Evolutionary conservation across 2,113 vertebrate genomes (phyloP), one percentile per base, ranked within the genome.

Genomic region (Entomyzon cyanotis): DNA sequence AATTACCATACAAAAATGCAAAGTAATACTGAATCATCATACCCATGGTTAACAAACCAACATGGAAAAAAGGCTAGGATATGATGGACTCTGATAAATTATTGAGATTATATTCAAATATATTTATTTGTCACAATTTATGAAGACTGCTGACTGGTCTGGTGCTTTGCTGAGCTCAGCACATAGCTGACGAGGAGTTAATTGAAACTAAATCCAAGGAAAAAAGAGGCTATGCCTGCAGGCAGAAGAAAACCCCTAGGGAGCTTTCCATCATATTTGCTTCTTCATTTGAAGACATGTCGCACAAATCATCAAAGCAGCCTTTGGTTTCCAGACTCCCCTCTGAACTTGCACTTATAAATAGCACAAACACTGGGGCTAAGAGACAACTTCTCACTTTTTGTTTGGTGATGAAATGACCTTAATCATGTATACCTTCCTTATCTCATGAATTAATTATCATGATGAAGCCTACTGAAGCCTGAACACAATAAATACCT

Each of bases 381-480:
- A 50, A 84, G 62, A 93, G 69, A 85, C 18, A 44, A 82, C 22
- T 71, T 73, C 42, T 87, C 50, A n/a, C 70, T 90, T 67, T 74
- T 78, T 96, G 42, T 87, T 91, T 94, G 58, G 42, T 83, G 78
- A 87, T 88, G 49, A 93, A 91, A 89, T 93, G 63, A 91, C 91
- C 89, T 94, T 96, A 93, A 89, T 93, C 87, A 77, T 83, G 46
- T 85, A 88, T 63, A 94, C 42, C 35, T 93, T 90, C 67, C 24
- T 77, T 94, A 87, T 60, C 65, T 94, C 67, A 90, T 95, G 75
- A 93, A 95, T 91, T 93, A 91, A 95, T 96, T 95, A 94, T 93
- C 82, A 79, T 76, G 71, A 63, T 80, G 67, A 91, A 95, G 52
- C 59, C 88, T 90, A 70, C 67, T 88, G 89, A 93, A 83, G 93